Percentiles rank a stretch among this genome's conserved stretches.
Evolutionary conservation across 2,797 vertebrate genomes (phyloP).

Genomic region (Prionace glauca): DNA sequence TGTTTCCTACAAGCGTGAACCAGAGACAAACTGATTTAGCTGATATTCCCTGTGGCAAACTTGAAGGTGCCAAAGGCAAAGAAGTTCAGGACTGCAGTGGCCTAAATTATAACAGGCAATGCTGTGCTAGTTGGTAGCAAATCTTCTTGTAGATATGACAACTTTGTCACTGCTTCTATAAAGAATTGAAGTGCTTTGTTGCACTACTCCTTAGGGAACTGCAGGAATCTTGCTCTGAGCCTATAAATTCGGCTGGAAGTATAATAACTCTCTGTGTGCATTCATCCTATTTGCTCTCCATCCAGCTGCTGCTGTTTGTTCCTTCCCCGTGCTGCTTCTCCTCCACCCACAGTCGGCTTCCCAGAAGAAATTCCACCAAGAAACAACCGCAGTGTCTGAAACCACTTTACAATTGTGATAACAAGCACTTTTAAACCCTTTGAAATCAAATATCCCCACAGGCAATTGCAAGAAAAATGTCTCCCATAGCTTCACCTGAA

Average conservation of each 20-base stretch:
- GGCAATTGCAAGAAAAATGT: neutral
- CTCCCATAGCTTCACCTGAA: neutral
- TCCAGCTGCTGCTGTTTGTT: neutral
- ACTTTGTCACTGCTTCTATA: neutral
- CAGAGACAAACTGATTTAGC: neutral
- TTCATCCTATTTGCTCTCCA: neutral
- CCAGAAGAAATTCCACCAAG: neutral
- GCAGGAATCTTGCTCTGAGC: neutral
- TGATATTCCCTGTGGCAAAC: conserved; percentile 1
- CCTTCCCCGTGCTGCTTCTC: neutral
- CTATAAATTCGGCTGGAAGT: neutral
- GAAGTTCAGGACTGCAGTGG: neutral
- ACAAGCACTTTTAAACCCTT: neutral
- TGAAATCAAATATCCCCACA: neutral
- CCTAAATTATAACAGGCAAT: neutral
- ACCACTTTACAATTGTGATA: neutral
- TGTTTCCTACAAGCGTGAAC: conserved; percentile 21
- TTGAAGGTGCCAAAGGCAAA: neutral
- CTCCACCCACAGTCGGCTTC: neutral
- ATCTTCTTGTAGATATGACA: neutral
- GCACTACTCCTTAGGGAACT: neutral
- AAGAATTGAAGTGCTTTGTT: neutral
- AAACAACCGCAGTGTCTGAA: neutral
- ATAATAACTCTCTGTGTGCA: neutral
- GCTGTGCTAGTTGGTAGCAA: neutral